Percentiles rank a stretch among this genome's conserved stretches.
phyloP scores from a whole-genome alignment of 2,888 invertebrate genomes.

The Idaea straminata region DNA sequence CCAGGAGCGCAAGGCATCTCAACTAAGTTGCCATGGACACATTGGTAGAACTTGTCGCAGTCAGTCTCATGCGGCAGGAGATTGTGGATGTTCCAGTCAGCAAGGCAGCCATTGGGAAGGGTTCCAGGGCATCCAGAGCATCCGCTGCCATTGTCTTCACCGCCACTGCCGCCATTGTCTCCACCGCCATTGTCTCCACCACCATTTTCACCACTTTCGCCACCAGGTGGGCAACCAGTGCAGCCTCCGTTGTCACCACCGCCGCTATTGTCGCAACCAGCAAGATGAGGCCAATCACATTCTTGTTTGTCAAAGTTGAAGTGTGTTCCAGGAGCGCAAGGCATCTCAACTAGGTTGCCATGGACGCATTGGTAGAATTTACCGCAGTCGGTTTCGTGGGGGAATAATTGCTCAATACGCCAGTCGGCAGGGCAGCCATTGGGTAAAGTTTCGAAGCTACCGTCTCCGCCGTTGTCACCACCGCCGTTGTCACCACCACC shows the following conservation, averaged over 20 bases:
- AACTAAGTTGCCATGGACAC: conserved; percentile 27
- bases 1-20: conserved; percentile 31
- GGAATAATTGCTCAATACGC: conserved; percentile 27
- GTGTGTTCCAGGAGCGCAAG: conserved; percentile 33
- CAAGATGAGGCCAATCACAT: conserved; percentile 37
- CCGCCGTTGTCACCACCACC: conserved; percentile 15
- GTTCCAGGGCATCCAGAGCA: conserved; percentile 5
- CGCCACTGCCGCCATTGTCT: conserved; percentile 13
- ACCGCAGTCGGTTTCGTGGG: conserved; percentile 33
- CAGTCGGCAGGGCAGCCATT: conserved; percentile 35
- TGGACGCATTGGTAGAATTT: conserved; percentile 37
- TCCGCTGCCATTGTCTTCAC: conserved; percentile 1
- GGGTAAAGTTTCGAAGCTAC: conserved; percentile 7
- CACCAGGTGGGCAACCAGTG: neutral
- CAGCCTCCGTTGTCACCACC: conserved; percentile 3
- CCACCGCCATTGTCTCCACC: neutral
- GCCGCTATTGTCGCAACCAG: conserved; percentile 15
- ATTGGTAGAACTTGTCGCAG: conserved; percentile 40
- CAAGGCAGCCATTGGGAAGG: conserved; percentile 31
- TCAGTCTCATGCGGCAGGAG: conserved; percentile 33
- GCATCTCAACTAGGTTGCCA: conserved; percentile 24
- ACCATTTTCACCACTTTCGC: neutral
- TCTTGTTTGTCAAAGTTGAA: conserved; percentile 36
- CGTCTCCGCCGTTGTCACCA: neutral
- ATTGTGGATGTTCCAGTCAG: conserved; percentile 27